These are phyloP conservation scores for Ceyx melanurus DNA, from an alignment of 2,113 vertebrate species.

Conservation along the genomic window DNA sequence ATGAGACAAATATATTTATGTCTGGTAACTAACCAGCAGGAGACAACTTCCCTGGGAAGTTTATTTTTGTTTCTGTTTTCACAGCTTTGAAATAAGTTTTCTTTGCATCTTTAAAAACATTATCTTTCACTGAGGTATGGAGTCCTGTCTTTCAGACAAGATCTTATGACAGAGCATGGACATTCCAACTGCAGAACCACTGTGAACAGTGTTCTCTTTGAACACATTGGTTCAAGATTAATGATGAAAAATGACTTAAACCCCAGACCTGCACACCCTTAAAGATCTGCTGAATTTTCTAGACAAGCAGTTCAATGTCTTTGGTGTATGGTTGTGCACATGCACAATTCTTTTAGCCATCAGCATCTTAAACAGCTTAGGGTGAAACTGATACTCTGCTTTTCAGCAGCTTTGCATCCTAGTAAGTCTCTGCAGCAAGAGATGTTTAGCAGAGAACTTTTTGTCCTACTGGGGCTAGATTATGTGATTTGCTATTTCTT, in stretches of 20 bases:
- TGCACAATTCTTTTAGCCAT: neutral
- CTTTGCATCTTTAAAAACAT: neutral
- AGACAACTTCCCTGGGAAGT: slow-evolving; percentile 20
- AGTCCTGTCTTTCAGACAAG: neutral
- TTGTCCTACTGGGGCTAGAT: neutral
- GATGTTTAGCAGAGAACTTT: neutral
- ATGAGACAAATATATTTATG: neutral
- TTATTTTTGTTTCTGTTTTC: slow-evolving; percentile 20
- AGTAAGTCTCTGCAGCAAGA: neutral
- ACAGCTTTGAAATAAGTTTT: slow-evolving; percentile 31
- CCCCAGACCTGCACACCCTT: neutral
- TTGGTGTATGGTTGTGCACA: rapidly evolving
- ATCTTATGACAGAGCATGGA: neutral
- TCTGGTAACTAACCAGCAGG: slow-evolving; percentile 14
- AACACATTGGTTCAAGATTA: neutral
- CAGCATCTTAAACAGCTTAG: neutral
- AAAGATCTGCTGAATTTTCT: neutral
- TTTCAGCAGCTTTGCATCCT: neutral
- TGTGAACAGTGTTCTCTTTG: neutral
- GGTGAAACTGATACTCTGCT: neutral
- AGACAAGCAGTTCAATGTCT: neutral
- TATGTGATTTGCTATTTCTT: neutral
- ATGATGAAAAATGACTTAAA: neutral
- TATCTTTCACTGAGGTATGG: neutral
- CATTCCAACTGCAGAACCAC: neutral